Evolutionary conservation across 92 coral and sea anemone genomes (phyloP).

Genomic region (Paramuricea clavata): DNA sequence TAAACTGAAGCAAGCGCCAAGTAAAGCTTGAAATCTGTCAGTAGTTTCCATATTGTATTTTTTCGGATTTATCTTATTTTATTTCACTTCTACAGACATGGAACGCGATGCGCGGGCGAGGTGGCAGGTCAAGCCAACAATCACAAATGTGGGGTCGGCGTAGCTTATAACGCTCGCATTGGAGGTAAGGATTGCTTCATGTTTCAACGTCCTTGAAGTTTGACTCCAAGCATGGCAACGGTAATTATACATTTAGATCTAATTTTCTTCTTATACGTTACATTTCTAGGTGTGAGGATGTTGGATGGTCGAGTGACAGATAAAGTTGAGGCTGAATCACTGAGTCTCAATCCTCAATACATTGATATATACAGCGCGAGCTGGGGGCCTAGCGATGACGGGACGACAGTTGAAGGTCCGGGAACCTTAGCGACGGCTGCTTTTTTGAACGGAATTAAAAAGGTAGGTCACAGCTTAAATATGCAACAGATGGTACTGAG

Average conservation of each 20-base stretch:
- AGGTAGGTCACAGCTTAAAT: too few species aligned
- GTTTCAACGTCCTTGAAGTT: too few species aligned
- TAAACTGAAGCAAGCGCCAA: too few species aligned
- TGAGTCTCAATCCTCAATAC: constrained; percentile 96
- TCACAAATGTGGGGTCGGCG: constrained; percentile 96
- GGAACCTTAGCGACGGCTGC: constrained; percentile 98
- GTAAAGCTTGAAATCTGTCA: too few species aligned
- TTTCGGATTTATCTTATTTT: background rate
- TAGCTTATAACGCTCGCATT: constrained; percentile 92
- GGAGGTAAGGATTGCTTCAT: constrained; percentile 77
- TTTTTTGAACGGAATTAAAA: constrained; percentile 93
- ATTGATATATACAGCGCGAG: constrained; percentile 98
- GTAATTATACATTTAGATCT: too few species aligned
- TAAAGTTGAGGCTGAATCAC: constrained; percentile 96
- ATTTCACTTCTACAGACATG: constrained; percentile 71
- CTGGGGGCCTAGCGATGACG: constrained; percentile 99
- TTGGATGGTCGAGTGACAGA: constrained; percentile 99
- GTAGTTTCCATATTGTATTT: too few species aligned
- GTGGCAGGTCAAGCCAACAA: constrained; percentile 98
- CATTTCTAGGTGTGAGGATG: constrained; percentile 91
- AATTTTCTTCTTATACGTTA: background rate
- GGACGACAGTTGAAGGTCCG: constrained; percentile 98
- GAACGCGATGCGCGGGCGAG: constrained; percentile 99
- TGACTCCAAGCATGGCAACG: too few species aligned
- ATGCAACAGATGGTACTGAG: too few species aligned